Evolutionary conservation across 2,888 invertebrate species (phyloP).

Genomic region (Cerceris rybyensis): DNA sequence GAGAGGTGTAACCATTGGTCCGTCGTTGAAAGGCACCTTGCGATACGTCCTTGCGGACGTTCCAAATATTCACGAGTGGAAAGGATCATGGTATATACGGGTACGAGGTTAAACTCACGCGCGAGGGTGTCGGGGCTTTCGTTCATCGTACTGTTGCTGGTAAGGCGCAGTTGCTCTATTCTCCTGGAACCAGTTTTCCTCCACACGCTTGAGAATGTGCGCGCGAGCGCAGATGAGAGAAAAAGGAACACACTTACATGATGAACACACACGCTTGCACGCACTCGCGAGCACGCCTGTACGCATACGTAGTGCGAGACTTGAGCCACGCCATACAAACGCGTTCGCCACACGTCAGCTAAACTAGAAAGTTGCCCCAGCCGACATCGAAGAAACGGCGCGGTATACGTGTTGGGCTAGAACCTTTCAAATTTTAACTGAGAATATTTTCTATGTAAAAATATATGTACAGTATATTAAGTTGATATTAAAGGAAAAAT

Average conservation of each 20-base stretch:
- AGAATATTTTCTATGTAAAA: slow-evolving; percentile 54
- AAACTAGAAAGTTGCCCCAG: slow-evolving; percentile 81
- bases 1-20: slow-evolving; percentile 23
- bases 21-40: slow-evolving; percentile 55
- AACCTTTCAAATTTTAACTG: slow-evolving; percentile 80
- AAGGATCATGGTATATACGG: slow-evolving; percentile 59
- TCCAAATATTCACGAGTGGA: slow-evolving; percentile 68
- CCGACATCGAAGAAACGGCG: slow-evolving; percentile 76
- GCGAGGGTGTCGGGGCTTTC: slow-evolving; percentile 73
- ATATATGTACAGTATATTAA: neutral
- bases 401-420: slow-evolving; percentile 63
- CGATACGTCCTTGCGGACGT: slow-evolving; percentile 59
- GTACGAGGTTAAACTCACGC: slow-evolving; percentile 64
- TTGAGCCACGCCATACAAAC: slow-evolving; percentile 41
- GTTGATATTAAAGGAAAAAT: neutral
- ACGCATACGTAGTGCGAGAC: slow-evolving; percentile 28
- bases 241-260: slow-evolving; percentile 35
- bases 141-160: slow-evolving; percentile 67
- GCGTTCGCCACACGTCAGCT: slow-evolving; percentile 73
- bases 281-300: slow-evolving; percentile 31
- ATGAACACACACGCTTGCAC: slow-evolving; percentile 20
- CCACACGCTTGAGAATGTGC: slow-evolving; percentile 59
- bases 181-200: slow-evolving; percentile 81
- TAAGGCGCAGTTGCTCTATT: slow-evolving; percentile 78
- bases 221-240: slow-evolving; percentile 17